phyloP scores from a whole-genome alignment of 2,888 invertebrate genomes.

The Escarpia spicata region DNA sequence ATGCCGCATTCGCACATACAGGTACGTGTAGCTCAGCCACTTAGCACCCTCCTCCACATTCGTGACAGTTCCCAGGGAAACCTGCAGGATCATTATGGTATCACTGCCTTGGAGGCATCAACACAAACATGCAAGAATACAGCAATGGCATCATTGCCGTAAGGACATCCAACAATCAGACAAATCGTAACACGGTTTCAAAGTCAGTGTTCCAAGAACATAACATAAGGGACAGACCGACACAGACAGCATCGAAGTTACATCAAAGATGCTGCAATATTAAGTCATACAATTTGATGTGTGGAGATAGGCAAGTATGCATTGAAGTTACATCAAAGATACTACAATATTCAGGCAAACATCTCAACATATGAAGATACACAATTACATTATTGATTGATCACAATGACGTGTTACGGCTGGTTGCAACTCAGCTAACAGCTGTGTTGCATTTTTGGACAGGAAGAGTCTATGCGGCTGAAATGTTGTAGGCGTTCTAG shows the following conservation, averaged over 20 bases:
- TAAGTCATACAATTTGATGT: too few relatives aligned
- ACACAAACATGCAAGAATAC: background rate
- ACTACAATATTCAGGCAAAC: too few relatives aligned
- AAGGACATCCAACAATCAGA: background rate
- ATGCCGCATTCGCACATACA: slow-evolving; percentile 90
- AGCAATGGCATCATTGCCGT: background rate
- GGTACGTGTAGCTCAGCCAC: slow-evolving; percentile 97
- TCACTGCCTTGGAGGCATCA: background rate
- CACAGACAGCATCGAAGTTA: background rate
- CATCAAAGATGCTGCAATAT: background rate
- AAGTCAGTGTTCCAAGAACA: background rate
- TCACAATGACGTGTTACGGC: too few relatives aligned
- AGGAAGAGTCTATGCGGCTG: too few relatives aligned
- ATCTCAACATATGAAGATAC: too few relatives aligned
- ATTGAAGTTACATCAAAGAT: background rate
- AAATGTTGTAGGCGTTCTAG: too few relatives aligned
- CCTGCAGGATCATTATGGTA: background rate
- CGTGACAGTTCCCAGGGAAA: slow-evolving; percentile 89
- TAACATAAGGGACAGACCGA: background rate
- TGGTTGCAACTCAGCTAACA: too few relatives aligned
- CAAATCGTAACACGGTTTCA: background rate
- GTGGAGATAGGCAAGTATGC: background rate
- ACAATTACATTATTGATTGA: too few relatives aligned
- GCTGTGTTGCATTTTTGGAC: too few relatives aligned
- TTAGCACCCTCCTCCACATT: slow-evolving; percentile 95